Conservation (phyloP, 2,888 invertebrate genomes). For the Eudiplozoon nipponicum region DNA sequence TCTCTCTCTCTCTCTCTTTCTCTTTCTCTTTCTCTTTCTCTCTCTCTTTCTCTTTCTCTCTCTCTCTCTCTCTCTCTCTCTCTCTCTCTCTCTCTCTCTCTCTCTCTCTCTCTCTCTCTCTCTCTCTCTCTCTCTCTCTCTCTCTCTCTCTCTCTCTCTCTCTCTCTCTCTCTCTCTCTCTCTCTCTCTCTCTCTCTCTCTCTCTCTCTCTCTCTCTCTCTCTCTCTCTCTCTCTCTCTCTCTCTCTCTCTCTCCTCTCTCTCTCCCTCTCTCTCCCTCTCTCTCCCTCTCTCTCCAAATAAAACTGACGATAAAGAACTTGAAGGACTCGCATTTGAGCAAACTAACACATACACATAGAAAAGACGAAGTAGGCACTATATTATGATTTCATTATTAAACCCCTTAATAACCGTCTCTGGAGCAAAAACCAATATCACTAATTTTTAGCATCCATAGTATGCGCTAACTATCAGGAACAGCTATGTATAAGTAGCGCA, state of each 20-base stretch:
- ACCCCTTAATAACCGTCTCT: no score
- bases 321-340: no score
- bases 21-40: constrained; percentile 1
- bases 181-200: neutral
- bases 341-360: no score
- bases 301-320: no score
- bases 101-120: constrained; percentile 5
- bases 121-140: constrained; percentile 5
- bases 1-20: constrained; percentile 4
- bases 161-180: constrained; percentile 1
- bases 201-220: constrained; percentile 4
- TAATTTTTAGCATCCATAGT: no score
- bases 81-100: constrained; percentile 2
- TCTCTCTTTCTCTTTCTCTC: constrained; percentile 1
- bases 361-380: no score
- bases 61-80: constrained; percentile 14
- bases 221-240: constrained; percentile 5
- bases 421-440: no score
- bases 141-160: neutral
- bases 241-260: neutral
- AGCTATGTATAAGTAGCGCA: no score
- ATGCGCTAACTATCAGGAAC: no score
- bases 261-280: constrained; percentile 4
- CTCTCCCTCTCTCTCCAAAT: constrained; percentile 1
- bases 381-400: no score